Conservation (phyloP, 2,113 vertebrate genomes). For the Canis aureus region DNA sequence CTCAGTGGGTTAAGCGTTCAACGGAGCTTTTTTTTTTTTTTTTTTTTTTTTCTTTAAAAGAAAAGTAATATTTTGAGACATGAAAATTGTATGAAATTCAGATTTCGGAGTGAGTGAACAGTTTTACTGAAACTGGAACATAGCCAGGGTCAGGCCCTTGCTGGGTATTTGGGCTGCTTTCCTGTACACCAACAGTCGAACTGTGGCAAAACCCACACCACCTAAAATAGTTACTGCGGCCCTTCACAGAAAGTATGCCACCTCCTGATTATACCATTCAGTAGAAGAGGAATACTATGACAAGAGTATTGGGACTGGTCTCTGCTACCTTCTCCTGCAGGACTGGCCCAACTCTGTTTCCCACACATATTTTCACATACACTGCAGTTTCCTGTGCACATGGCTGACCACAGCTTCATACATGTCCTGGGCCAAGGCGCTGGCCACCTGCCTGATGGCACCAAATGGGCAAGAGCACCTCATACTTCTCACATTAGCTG, state of each 20-base stretch:
- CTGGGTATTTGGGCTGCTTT: not conserved
- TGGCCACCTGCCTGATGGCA: not conserved
- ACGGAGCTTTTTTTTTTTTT: not conserved
- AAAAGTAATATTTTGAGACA: not conserved
- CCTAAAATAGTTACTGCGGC: not conserved
- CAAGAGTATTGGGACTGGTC: too few relatives aligned
- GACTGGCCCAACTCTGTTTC: not conserved
- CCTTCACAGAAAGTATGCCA: not conserved
- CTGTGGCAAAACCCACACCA: not conserved
- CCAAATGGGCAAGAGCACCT: not conserved
- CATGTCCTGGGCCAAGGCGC: not conserved
- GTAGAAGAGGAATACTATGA: not conserved
- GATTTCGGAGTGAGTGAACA: not conserved
- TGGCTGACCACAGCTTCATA: not conserved
- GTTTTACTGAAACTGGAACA: not conserved
- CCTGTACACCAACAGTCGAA: not conserved
- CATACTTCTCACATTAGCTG: not conserved
- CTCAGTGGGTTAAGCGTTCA: not conserved
- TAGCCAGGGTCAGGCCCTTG: not conserved
- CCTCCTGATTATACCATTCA: not conserved
- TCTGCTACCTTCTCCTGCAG: accelerated
- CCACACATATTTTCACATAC: not conserved
- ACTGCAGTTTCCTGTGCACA: not conserved
- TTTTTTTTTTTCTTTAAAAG: not conserved
- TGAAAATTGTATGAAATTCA: not conserved